A percentile compares a stretch with the other conserved stretches of the same genome.
These are phyloP conservation scores for Pararge aegeria DNA, from an alignment of 1,140 invertebrate species.

Conservation along the genomic window DNA sequence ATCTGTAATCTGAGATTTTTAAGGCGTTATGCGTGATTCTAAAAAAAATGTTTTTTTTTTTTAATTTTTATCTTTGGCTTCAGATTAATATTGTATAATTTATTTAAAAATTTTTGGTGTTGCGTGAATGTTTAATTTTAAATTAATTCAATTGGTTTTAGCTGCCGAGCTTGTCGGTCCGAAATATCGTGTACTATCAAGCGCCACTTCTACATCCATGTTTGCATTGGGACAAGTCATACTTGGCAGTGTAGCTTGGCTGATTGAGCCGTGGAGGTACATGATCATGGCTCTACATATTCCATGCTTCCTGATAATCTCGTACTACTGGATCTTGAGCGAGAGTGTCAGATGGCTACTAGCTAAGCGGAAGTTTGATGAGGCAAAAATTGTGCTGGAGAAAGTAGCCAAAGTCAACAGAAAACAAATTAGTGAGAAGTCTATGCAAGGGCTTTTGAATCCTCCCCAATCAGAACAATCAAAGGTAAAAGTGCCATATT, in stretches of 20 bases:
- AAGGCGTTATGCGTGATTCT: too few species aligned
- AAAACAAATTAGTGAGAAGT: conserved; percentile 24
- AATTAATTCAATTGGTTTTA: too few species aligned
- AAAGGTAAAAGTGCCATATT: neutral
- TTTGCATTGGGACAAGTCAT: conserved; percentile 86
- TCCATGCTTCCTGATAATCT: conserved; percentile 82
- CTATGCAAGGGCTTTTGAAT: conserved; percentile 12
- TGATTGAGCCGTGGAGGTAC: conserved; percentile 84
- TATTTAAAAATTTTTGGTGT: too few species aligned
- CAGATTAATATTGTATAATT: too few species aligned
- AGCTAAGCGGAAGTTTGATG: conserved; percentile 83
- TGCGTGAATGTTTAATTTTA: too few species aligned
- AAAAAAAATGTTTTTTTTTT: too few species aligned
- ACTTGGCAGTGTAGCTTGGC: conserved; percentile 84
- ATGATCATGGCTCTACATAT: conserved; percentile 84
- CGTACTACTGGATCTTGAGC: conserved; percentile 81
- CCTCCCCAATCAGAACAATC: neutral
- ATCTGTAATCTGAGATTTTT: too few species aligned
- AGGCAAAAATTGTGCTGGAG: conserved; percentile 81
- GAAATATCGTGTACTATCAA: conserved; percentile 84
- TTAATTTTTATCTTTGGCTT: too few species aligned
- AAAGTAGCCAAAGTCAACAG: conserved; percentile 73
- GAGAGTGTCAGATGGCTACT: conserved; percentile 89
- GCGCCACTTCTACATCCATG: conserved; percentile 83
- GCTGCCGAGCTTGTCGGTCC: conserved; percentile 74